Evolutionary conservation across 2,113 vertebrate species (phyloP).

Genomic region (Grus americana): DNA sequence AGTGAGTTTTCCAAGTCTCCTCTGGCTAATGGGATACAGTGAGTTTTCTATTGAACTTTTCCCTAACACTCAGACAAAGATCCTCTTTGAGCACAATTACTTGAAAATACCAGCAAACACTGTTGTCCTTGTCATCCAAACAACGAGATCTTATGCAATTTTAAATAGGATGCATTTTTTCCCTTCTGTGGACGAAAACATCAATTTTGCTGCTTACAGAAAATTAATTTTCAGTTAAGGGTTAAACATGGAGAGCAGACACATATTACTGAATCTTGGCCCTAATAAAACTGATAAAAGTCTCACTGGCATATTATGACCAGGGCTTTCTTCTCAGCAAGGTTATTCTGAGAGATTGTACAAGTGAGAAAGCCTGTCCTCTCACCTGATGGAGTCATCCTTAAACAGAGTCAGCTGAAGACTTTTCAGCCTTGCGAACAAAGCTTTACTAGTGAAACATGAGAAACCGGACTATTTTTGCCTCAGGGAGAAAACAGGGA

Average conservation of each 20-base stretch:
- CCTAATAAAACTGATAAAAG: background rate
- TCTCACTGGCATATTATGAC: background rate
- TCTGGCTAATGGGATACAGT: background rate
- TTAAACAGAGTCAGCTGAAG: background rate
- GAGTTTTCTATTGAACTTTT: background rate
- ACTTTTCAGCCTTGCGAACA: background rate
- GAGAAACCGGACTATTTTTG: background rate
- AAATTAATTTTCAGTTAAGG: background rate
- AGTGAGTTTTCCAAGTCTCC: background rate
- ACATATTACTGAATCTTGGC: background rate
- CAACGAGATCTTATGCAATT: background rate
- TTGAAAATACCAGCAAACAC: conserved; percentile 12
- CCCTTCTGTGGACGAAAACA: background rate
- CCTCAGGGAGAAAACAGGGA: background rate
- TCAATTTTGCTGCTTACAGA: background rate
- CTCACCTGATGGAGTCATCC: background rate
- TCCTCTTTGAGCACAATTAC: background rate
- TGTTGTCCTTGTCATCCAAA: background rate
- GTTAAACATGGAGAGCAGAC: background rate
- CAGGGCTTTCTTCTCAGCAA: background rate
- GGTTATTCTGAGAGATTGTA: background rate
- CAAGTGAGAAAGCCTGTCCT: background rate
- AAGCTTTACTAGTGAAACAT: background rate
- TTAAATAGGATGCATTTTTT: background rate
- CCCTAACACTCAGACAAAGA: background rate